These are phyloP conservation scores for Drosophila suboccidentalis DNA, from an alignment of 2,888 invertebrate genomes.

Conservation along the genomic window DNA sequence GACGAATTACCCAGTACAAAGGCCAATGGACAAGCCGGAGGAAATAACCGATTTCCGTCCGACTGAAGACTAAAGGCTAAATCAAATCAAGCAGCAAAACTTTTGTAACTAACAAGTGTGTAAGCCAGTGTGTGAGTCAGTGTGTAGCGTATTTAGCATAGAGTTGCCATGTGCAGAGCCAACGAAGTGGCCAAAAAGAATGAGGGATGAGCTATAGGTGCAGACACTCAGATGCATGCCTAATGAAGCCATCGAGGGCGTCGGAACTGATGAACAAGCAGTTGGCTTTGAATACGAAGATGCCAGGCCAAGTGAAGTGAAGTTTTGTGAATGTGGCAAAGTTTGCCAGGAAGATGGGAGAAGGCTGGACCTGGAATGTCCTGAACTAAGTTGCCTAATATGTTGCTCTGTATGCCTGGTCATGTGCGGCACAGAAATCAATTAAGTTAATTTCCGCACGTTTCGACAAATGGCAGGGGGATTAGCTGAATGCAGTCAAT, in stretches of 20 bases:
- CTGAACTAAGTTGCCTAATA: slow-evolving; percentile 46
- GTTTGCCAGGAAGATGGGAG: slow-evolving; percentile 4
- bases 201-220: slow-evolving; percentile 11
- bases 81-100: slow-evolving; percentile 78
- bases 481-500: slow-evolving; percentile 67
- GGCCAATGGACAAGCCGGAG: slow-evolving; percentile 42
- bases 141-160: slow-evolving; percentile 48
- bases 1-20: slow-evolving; percentile 51
- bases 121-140: neutral
- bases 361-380: neutral
- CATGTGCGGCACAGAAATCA: slow-evolving; percentile 84
- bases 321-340: slow-evolving; percentile 24
- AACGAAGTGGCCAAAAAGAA: slow-evolving; percentile 10
- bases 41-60: slow-evolving; percentile 72
- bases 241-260: slow-evolving; percentile 71
- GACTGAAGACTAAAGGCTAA: slow-evolving; percentile 53
- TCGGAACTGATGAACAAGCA: slow-evolving; percentile 64
- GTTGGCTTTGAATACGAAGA: slow-evolving; percentile 34
- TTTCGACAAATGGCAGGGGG: slow-evolving; percentile 59
- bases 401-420: slow-evolving; percentile 67
- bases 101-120: slow-evolving; percentile 55
- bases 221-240: slow-evolving; percentile 72
- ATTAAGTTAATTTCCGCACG: slow-evolving; percentile 86
- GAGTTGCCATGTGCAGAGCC: slow-evolving; percentile 60
- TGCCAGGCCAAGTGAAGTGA: slow-evolving; percentile 18